phyloP scores from a whole-genome alignment of 2,113 vertebrate species.

The Cheilinus undulatus region DNA sequence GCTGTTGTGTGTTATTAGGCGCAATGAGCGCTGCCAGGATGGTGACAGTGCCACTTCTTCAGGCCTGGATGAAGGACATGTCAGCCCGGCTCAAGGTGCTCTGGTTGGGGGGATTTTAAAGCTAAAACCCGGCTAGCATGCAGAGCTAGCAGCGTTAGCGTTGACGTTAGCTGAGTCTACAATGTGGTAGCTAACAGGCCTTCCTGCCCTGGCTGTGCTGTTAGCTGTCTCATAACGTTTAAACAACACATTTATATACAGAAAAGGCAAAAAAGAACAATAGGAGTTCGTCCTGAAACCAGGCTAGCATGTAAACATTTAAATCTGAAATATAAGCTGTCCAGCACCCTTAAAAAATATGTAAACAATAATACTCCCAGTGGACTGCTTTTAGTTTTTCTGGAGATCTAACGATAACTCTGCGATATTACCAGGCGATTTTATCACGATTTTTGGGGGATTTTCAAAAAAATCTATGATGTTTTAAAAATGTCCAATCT shows the following conservation, averaged over 20 bases:
- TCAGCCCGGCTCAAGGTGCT: neutral
- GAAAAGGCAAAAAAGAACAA: neutral
- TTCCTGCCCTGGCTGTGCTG: slow-evolving; percentile 22
- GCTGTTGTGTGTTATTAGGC: neutral
- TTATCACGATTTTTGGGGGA: too few relatives aligned
- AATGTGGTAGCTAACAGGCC: slow-evolving; percentile 43
- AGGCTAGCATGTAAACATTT: too few relatives aligned
- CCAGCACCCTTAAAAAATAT: neutral
- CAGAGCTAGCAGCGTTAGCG: slow-evolving; percentile 51
- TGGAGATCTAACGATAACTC: too few relatives aligned
- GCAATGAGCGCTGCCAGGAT: slow-evolving; percentile 5
- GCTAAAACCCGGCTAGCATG: neutral
- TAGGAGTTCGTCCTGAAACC: neutral
- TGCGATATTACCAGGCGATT: too few relatives aligned
- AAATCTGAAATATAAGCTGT: neutral
- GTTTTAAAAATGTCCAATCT: too few relatives aligned
- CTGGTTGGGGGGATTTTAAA: neutral
- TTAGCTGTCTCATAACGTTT: neutral
- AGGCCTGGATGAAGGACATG: neutral
- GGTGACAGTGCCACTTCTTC: slow-evolving; percentile 7
- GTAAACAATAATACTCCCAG: neutral
- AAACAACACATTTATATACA: neutral
- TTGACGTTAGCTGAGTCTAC: slow-evolving; percentile 42
- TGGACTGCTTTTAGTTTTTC: too few relatives aligned
- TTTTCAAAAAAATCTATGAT: too few relatives aligned